Evolutionary conservation across 2,888 invertebrate genomes (phyloP), one percentile per base, ranked within the genome.

Genomic region (Acleris holmiana): DNA sequence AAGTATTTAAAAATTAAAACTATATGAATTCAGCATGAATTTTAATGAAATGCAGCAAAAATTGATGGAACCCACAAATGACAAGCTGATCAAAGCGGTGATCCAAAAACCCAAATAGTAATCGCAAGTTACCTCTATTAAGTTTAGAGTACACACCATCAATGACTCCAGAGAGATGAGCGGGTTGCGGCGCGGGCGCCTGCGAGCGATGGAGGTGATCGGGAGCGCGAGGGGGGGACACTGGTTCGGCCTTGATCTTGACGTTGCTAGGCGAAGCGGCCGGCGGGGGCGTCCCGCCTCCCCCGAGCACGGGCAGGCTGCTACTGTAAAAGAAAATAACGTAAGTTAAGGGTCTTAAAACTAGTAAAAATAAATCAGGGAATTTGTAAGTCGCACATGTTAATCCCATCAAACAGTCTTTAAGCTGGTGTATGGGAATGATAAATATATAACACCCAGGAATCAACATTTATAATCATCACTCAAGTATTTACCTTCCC

Each of bases 211-310:
- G 93, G 78, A 89, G 84, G 81, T 95, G 96, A 76, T 95, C 95
- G 0, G 90, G 91, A 78, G 97, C 98, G 69, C 98, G 95, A 3
- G 98, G 98, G 49, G 98, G 98, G 73, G 98, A 98, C 82, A 98
- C 98, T 25, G 98, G 98, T 87, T 99, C 98, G 75, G 98, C 97
- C 91, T 98, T 98, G 84, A 98, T 97, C 90, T 97, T 97, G 73
- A 98, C 95, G 75, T 96, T 96, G 83, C 95, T 93, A 35, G 97
- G 97, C 74, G 96, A 96, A 73, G 95, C 95, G 67, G 96, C 95
- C 62, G 96, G 96, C 8, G 96, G 96, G 15, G 95, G 94, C 19
- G 92, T 90, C 17, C 91, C 90, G 6, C 89, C 89, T 77, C 96
- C 96, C 81, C 96, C 96, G 78, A 97, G 92, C 77, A 96, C 96